phyloP scores from a whole-genome alignment of 53 echinoderm and acorn worm species.

The Antedon mediterranea region DNA sequence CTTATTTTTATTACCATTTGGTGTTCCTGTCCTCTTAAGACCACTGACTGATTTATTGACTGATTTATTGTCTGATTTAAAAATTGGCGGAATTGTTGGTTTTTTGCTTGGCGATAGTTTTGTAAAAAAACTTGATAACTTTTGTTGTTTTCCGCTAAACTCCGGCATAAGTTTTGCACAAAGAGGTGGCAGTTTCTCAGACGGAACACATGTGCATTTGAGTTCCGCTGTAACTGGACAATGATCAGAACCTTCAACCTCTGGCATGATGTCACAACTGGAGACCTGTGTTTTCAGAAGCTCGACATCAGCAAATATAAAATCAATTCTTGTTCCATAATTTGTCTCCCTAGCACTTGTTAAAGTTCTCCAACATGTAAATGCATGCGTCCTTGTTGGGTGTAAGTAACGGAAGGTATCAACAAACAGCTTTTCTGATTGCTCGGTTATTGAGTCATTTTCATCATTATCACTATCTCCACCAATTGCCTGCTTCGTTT shows the following conservation, averaged over 20 bases:
- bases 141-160: slow-evolving; percentile 78
- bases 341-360: slow-evolving; percentile 81
- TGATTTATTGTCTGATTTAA: background rate
- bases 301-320: slow-evolving; percentile 53
- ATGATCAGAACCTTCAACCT: slow-evolving; percentile 92
- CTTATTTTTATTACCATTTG: background rate
- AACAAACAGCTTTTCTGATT: slow-evolving; percentile 31
- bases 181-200: slow-evolving; percentile 33
- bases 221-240: slow-evolving; percentile 88
- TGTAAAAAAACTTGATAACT: slow-evolving; percentile 67
- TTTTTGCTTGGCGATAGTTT: slow-evolving; percentile 52
- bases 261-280: slow-evolving; percentile 75
- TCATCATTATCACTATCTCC: background rate
- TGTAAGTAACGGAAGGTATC: slow-evolving; percentile 75
- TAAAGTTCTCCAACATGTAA: slow-evolving; percentile 80
- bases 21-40: background rate
- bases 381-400: slow-evolving; percentile 56
- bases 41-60: background rate
- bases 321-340: slow-evolving; percentile 88
- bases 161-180: slow-evolving; percentile 94
- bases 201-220: background rate
- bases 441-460: background rate
- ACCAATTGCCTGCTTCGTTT: background rate
- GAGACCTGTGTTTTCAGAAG: slow-evolving; percentile 47
- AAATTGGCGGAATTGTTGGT: background rate